A percentile compares a stretch with the other conserved stretches of the same genome.
phyloP scores from a whole-genome alignment of 2,888 invertebrate genomes.

The Phyllotreta striolata region DNA sequence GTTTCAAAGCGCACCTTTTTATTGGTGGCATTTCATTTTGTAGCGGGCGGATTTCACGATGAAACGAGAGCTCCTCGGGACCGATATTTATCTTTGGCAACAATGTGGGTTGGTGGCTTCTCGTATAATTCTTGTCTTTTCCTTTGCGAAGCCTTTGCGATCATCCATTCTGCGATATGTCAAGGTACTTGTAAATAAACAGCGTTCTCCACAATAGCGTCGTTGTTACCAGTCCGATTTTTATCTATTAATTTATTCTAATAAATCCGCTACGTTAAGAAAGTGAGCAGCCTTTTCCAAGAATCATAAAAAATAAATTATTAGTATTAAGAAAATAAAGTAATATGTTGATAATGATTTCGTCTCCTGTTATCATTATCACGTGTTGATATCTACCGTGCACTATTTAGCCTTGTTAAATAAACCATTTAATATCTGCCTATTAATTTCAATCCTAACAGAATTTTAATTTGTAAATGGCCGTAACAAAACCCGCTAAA shows the following conservation, averaged over 20 bases:
- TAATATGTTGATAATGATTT: no score
- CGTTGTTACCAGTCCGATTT: conserved; percentile 13
- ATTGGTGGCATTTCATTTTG: conserved; percentile 28
- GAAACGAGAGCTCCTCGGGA: conserved; percentile 21
- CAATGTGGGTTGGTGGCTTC: conserved; percentile 30
- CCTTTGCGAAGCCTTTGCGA: conserved; percentile 10
- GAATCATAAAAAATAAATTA: no score
- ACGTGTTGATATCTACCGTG: no score
- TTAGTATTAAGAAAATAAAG: no score
- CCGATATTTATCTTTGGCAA: conserved; percentile 29
- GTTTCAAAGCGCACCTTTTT: conserved; percentile 23
- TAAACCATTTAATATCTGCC: no score
- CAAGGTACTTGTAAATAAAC: conserved; percentile 25
- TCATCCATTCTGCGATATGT: conserved; percentile 23
- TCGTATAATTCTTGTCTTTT: conserved; percentile 26
- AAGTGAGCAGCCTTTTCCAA: no score
- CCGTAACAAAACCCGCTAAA: no score
- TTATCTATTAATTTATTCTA: conserved; percentile 39
- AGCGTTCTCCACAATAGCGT: conserved; percentile 4
- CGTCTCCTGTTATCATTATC: no score
- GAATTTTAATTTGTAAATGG: no score
- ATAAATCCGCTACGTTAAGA: no score
- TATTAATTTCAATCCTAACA: no score
- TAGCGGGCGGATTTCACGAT: conserved; percentile 20
- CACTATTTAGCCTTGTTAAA: no score